Base-by-base conservation (phyloP, 2,797 vertebrate genomes). In the Crocodylus rhombifer region DNA sequence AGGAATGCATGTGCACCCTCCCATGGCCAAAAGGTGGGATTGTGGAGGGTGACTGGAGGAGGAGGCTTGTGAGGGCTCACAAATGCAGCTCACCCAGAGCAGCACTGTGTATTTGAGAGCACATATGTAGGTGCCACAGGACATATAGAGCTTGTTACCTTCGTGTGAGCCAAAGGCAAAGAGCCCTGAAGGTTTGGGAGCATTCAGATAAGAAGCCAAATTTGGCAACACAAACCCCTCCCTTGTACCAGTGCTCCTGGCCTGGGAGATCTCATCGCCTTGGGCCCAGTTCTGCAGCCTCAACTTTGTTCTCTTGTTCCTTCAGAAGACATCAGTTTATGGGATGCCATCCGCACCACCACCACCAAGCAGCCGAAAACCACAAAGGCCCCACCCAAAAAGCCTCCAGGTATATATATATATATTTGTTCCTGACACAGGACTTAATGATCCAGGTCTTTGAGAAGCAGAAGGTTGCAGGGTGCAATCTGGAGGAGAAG, bases 291-390 rank as follows among this genome's bases (percentile, higher is more conserved):
- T 1, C 36, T 62, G 1, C 13, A 77, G 73, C 1, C 1, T 61
- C 5, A 28, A 10, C 74, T 62, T 82, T 88, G 10, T 15, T 81
- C 4, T 84, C n/a, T 23, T 13, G 36, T 4, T 0, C 5, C 26
- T 91, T 82, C 95, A 97, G 97, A 87, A 18, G 76, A 96, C 80
- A 91, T 1, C 1, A 30, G 71, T 73, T 36, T 93, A 79, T 95
- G 96, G 97, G 92, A 97, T n/a, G 91, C 79, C 30, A 67, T 96
- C 74, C 96, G 7, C 28, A 97, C 93, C 77, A 98, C 97, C 87
- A 97, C 96, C 1, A 98, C 98, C 86, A 99, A 97, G 93, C 97
- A 96, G 55, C 98, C 98, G 2, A 97, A 90, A 96, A 95, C 95
- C 5, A 98, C 98, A 2, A 97, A 91, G 91, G 69, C 96, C 1